Conservation (phyloP, 2,797 vertebrate species). For the Tenualosa ilisha region DNA sequence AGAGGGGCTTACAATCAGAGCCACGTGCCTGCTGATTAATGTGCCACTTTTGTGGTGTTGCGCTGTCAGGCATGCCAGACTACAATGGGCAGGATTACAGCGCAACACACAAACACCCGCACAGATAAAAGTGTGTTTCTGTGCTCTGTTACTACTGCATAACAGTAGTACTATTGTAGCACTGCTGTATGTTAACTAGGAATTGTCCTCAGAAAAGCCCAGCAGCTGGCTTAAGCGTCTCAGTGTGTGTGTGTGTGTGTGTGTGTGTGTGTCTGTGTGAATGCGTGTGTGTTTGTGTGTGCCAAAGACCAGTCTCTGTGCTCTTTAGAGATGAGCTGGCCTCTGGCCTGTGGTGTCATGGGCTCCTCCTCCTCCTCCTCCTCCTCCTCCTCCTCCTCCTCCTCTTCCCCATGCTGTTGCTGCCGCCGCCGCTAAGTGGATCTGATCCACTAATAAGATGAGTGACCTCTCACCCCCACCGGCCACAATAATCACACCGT, state of each 20-base stretch:
- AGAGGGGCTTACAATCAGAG: not conserved
- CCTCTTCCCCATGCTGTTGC: no score
- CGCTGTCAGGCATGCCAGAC: not conserved
- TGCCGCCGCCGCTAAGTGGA: not conserved
- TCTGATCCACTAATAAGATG: conserved; percentile 26
- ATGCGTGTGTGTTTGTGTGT: no score
- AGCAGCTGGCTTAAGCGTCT: not conserved
- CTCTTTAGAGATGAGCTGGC: not conserved
- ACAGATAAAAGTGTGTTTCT: no score
- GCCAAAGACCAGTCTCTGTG: not conserved
- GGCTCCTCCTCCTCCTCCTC: not conserved
- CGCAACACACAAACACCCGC: no score
- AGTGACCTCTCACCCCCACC: conserved; percentile 26
- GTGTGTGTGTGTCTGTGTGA: no score
- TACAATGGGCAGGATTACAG: no score
- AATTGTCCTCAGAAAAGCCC: not conserved
- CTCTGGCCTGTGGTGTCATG: not conserved
- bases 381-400: not conserved
- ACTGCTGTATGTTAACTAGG: not conserved
- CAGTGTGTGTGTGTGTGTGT: not conserved
- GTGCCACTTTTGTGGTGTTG: not conserved
- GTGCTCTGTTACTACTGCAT: no score
- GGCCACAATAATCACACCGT: conserved; percentile 20
- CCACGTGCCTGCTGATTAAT: not conserved
- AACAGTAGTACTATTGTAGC: no score